Conservation (phyloP, 64 coral and sea anemone species). For the Cladopsammia gracilis region DNA sequence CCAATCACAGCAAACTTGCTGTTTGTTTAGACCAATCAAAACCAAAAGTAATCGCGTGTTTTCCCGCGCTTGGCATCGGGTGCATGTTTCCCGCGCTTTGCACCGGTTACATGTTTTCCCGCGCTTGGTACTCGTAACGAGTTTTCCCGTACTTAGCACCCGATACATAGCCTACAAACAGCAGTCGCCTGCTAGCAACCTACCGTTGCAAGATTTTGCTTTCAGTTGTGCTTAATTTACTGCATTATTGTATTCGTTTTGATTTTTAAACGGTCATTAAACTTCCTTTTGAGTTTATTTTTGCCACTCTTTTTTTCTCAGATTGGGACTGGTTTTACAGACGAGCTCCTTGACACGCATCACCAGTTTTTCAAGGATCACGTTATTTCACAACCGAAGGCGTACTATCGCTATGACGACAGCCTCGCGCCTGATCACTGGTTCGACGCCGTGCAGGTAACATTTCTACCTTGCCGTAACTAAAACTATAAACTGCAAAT, state of each 20-base stretch:
- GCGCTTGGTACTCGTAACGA: neutral
- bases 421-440: slow-evolving; percentile 86
- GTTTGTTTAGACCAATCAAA: too few species aligned
- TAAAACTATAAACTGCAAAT: too few species aligned
- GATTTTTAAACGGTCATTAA: neutral
- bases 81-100: neutral
- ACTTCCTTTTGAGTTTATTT: neutral
- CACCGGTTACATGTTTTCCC: neutral
- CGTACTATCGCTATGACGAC: slow-evolving; percentile 96
- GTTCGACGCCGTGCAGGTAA: slow-evolving; percentile 96
- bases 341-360: slow-evolving; percentile 90
- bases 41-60: neutral
- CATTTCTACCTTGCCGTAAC: neutral
- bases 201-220: too few species aligned
- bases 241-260: too few species aligned
- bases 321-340: slow-evolving; percentile 96
- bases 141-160: neutral
- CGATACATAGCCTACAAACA: too few species aligned
- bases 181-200: too few species aligned
- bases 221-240: too few species aligned
- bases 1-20: too few species aligned
- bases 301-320: neutral
- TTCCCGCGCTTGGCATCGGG: neutral
- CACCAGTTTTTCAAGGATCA: slow-evolving; percentile 90
- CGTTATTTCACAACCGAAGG: slow-evolving; percentile 88